These are phyloP conservation scores for Tribolium madens DNA, from an alignment of 1,140 invertebrate species.

Conservation along the genomic window DNA sequence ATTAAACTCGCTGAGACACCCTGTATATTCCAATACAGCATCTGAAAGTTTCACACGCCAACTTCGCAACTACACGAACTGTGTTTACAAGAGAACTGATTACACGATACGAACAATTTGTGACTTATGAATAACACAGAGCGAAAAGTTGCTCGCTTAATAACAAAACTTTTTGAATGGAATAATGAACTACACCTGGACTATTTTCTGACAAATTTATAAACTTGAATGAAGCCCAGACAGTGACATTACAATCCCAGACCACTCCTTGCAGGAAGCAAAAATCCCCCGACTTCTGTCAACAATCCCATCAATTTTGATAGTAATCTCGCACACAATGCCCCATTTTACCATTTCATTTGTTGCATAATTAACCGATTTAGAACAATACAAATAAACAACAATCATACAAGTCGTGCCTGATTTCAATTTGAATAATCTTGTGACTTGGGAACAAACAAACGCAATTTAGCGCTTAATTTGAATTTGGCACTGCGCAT, in stretches of 20 bases:
- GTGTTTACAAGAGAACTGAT: constrained; percentile 32
- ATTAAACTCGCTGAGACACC: no score
- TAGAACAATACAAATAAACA: constrained; percentile 1
- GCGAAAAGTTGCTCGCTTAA: constrained; percentile 9
- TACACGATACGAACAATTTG: constrained; percentile 19
- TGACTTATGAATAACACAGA: constrained; percentile 16
- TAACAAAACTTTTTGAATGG: constrained; percentile 12
- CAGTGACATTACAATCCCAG: background rate
- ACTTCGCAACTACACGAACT: constrained; percentile 20
- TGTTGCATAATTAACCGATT: constrained; percentile 8
- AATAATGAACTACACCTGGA: background rate
- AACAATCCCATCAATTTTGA: background rate
- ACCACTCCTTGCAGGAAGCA: background rate
- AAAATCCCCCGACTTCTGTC: background rate
- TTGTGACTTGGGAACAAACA: constrained; percentile 8
- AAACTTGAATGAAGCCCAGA: background rate
- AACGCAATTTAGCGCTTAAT: constrained; percentile 24
- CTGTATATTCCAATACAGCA: background rate
- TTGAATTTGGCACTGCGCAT: constrained; percentile 5
- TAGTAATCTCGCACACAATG: background rate
- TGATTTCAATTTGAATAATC: constrained; percentile 23
- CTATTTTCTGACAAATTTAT: no score
- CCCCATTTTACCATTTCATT: background rate
- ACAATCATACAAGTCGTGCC: constrained; percentile 1
- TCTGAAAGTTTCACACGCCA: constrained; percentile 13